A percentile compares a stretch with the other conserved stretches of the same genome.
Conservation (phyloP, 2,797 vertebrate species). For the Hyperoplus lanceolatus region DNA sequence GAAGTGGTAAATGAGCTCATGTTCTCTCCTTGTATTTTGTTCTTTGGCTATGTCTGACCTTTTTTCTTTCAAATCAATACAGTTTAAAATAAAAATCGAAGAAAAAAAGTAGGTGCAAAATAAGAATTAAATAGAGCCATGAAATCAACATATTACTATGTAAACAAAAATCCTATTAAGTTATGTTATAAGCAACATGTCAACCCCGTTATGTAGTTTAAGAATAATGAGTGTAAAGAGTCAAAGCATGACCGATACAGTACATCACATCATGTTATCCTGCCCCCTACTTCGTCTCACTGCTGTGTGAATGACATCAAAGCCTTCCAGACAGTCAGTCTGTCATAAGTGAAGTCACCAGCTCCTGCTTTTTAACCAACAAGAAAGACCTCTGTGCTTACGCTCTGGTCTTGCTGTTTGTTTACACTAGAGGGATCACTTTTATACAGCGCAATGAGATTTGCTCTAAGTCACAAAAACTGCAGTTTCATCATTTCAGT, state of each 20-base stretch:
- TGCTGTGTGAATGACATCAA: slow-evolving; percentile 13
- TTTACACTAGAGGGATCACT: slow-evolving; percentile 51
- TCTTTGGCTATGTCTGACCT: slow-evolving; percentile 85
- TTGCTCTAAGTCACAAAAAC: slow-evolving; percentile 31
- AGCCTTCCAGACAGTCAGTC: slow-evolving; percentile 34
- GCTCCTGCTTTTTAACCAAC: slow-evolving; percentile 48
- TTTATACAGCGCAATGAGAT: slow-evolving; percentile 46
- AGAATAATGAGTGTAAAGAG: slow-evolving; percentile 65
- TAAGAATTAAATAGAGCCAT: slow-evolving; percentile 68
- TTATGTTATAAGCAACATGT: slow-evolving; percentile 77
- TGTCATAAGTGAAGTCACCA: slow-evolving; percentile 44
- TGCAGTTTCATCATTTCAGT: slow-evolving; percentile 32
- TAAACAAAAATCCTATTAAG: slow-evolving; percentile 78
- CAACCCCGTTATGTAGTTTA: slow-evolving; percentile 70
- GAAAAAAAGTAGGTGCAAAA: slow-evolving; percentile 62
- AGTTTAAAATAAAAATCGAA: slow-evolving; percentile 23
- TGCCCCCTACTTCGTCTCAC: slow-evolving; percentile 14
- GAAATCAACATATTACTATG: slow-evolving; percentile 64
- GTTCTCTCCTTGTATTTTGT: slow-evolving; percentile 67
- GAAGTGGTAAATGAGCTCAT: slow-evolving; percentile 40
- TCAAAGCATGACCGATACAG: slow-evolving; percentile 28
- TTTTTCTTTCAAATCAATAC: slow-evolving; percentile 67
- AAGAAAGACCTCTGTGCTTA: slow-evolving; percentile 39
- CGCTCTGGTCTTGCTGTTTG: slow-evolving; percentile 31
- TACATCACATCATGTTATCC: slow-evolving; percentile 18